Conservation (phyloP, 2,113 vertebrate genomes). For the Naja naja region DNA sequence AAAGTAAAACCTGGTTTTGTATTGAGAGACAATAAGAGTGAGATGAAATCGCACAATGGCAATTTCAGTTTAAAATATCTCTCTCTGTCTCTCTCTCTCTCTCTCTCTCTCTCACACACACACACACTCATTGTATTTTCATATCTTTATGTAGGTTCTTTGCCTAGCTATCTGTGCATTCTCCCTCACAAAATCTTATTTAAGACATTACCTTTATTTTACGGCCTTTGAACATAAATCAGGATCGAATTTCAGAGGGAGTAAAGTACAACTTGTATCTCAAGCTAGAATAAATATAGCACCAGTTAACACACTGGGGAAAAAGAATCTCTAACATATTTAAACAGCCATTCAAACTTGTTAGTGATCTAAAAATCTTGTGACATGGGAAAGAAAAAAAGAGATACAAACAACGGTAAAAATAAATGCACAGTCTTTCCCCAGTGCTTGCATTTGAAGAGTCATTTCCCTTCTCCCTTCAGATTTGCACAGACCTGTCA, state of each 20-base stretch:
- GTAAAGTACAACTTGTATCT: constrained; percentile 31
- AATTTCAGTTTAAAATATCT: constrained; percentile 47
- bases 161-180: constrained; percentile 8
- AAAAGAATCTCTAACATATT: not conserved
- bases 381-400: not conserved
- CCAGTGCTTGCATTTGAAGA: not conserved
- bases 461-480: not conserved
- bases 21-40: constrained; percentile 56
- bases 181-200: constrained; percentile 4
- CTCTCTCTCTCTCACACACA: too few species aligned
- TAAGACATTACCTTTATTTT: constrained; percentile 47
- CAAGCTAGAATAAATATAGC: constrained; percentile 20
- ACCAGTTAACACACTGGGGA: constrained; percentile 47
- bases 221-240: constrained; percentile 43
- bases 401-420: not conserved
- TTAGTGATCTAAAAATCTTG: constrained; percentile 20
- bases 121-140: not conserved
- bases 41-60: not conserved
- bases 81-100: not conserved
- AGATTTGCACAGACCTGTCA: not conserved
- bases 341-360: constrained; percentile 1
- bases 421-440: not conserved
- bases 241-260: constrained; percentile 22
- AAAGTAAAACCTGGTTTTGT: constrained; percentile 56
- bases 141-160: constrained; percentile 31